Evolutionary conservation across 2,797 vertebrate species (phyloP).

Genomic region (Sylvilagus floridanus): DNA sequence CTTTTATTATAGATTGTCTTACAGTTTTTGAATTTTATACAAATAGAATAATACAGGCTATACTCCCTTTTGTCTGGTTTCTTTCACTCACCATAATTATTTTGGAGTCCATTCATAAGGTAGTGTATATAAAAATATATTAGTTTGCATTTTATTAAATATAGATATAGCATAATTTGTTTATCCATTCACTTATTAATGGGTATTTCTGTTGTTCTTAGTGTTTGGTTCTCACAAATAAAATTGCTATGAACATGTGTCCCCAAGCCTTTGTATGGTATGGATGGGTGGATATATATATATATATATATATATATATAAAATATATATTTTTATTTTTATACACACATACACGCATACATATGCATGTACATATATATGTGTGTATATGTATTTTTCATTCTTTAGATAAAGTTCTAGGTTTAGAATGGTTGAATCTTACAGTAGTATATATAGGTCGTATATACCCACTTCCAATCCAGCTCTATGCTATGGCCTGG

Average conservation of each 20-base stretch:
- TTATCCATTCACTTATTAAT: background rate
- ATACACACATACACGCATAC: no score
- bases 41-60: background rate
- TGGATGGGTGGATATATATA: no score
- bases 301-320: no score
- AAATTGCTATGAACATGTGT: background rate
- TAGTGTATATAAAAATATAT: background rate
- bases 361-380: no score
- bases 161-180: background rate
- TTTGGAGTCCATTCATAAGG: background rate
- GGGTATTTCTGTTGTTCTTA: background rate
- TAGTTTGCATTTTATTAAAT: background rate
- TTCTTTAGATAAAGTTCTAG: constrained; percentile 9
- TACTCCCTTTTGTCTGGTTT: background rate
- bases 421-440: background rate
- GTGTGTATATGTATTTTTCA: background rate
- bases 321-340: no score
- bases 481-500: no score
- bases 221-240: background rate
- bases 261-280: background rate
- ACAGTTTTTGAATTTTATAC: background rate
- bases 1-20: background rate
- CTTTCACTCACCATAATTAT: background rate
- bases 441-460: background rate
- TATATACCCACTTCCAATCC: background rate